Evolutionary conservation across 2,113 vertebrate genomes (phyloP).

Genomic region (Platysternon megacephalum): DNA sequence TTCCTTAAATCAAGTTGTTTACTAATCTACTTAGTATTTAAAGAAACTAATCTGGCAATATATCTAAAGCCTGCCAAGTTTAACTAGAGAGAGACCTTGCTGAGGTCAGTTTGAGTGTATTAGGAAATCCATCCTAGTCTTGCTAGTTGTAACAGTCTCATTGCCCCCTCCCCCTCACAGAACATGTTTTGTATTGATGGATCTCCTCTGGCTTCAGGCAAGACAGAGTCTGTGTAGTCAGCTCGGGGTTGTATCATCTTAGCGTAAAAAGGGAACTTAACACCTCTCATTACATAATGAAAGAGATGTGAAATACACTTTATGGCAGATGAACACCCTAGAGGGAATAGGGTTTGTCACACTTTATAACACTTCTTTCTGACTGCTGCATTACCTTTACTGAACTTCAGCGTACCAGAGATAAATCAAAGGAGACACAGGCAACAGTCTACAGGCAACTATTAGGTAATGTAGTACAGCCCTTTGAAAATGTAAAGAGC

Average conservation of each 20-base stretch:
- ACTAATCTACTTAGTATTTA: background rate
- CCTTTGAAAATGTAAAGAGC: background rate
- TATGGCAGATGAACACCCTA: conserved; percentile 56
- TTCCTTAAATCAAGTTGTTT: background rate
- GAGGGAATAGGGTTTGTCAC: conserved; percentile 56
- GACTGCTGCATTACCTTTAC: background rate
- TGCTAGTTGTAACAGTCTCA: background rate
- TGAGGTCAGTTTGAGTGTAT: accelerated
- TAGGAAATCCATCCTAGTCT: background rate
- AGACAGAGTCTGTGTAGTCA: background rate
- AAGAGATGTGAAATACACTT: conserved; percentile 45
- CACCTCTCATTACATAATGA: conserved; percentile 47
- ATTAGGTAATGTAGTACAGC: background rate
- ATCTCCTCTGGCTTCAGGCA: conserved; percentile 28
- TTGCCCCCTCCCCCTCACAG: background rate
- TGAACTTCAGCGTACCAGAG: background rate
- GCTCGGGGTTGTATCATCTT: background rate
- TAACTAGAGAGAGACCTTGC: background rate
- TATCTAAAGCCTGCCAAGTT: background rate
- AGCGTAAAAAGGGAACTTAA: conserved; percentile 44
- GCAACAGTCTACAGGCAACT: background rate
- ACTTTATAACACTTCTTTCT: conserved; percentile 6
- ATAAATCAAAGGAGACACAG: conserved; percentile 43
- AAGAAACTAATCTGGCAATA: background rate
- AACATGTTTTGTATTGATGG: conserved; percentile 14